Base-by-base conservation (phyloP, 2,797 vertebrate species). In the Australoheros facetus region DNA sequence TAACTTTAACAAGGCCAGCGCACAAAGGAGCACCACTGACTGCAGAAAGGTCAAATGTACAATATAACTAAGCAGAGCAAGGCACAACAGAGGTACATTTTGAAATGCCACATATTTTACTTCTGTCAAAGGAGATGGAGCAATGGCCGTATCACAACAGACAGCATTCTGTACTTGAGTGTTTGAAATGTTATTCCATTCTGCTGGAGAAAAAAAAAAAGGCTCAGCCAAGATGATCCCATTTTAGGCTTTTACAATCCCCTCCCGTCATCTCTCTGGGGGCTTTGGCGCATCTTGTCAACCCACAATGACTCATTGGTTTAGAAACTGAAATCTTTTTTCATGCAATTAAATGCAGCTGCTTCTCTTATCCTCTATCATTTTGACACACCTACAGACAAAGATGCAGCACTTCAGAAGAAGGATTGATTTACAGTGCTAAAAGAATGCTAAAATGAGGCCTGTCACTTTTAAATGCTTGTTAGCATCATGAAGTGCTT, bases 261-360 rank as follows among this genome's bases (percentile, higher is more conserved):
- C 75, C 71, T 82, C 89, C 73, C 83, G 84, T 82, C 87, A 83
- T 91, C 87, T 93, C 90, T 95, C 94, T 90, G 92, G 96, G 96
- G 96, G 96, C 96, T 97, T 96, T 95, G 94, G 95, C 91, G 88
- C 95, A 96, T 96, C 96, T 96, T 95, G 93, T 95, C 95, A 96
- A 94, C 96, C 94, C 95, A 80, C 53, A 3, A 95, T 97, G 96
- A 96, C 91, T 97, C 97, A 97, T 96, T 97, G 96, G 95, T 96
- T 97, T 94, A 94, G 96, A 96, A 95, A 95, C 94, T 96, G 42
- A 97, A 96, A 96, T 96, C 70, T 85, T 84, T 96, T 97, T 96
- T 96, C 95, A 96, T 96, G 96, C 95, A 96, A 97, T 97, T 97
- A 97, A 96, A 94, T 93, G 91, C 92, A 95, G 77, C 95, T 94